Percentiles rank a stretch among this genome's conserved stretches.
Evolutionary conservation across 2,888 invertebrate genomes (phyloP).

Genomic region (Idaea biselata): DNA sequence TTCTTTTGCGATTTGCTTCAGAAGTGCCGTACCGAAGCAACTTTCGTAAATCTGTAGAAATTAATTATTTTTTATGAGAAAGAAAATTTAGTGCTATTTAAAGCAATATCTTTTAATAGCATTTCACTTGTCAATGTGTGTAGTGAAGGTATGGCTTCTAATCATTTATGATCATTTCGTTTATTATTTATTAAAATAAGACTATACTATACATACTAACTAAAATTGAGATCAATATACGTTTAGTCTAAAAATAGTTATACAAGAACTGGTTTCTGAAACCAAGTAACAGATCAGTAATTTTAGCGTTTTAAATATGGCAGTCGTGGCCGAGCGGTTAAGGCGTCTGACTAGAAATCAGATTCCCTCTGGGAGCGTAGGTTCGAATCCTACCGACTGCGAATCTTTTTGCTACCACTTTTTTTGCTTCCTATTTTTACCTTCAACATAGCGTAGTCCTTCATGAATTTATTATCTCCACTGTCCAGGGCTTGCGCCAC

Average conservation of each 20-base stretch:
- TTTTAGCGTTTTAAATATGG: constrained; percentile 33
- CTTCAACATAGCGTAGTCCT: constrained; percentile 88
- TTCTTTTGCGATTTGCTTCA: constrained; percentile 84
- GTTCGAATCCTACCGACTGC: constrained; percentile 95
- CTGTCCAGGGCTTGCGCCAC: constrained; percentile 70
- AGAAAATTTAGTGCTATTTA: too few relatives aligned
- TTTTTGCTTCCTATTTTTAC: constrained; percentile 52
- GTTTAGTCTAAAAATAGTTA: too few relatives aligned
- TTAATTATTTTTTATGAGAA: too few relatives aligned
- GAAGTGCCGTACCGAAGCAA: constrained; percentile 84
- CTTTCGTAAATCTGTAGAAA: constrained; percentile 84
- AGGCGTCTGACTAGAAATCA: constrained; percentile 95
- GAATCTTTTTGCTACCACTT: constrained; percentile 50
- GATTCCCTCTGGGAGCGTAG: constrained; percentile 95
- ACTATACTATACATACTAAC: too few relatives aligned
- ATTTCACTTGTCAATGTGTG: too few relatives aligned
- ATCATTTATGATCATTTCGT: too few relatives aligned
- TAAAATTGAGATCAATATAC: too few relatives aligned
- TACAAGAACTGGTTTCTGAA: background rate
- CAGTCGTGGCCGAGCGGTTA: constrained; percentile 94
- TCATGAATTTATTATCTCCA: constrained; percentile 84
- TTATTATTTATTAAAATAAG: too few relatives aligned
- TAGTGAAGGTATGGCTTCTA: too few relatives aligned
- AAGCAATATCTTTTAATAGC: too few relatives aligned
- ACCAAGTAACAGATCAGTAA: background rate